These are phyloP conservation scores for Tetragnatha montana DNA, from an alignment of 2,888 invertebrate genomes.

Conservation along the genomic window DNA sequence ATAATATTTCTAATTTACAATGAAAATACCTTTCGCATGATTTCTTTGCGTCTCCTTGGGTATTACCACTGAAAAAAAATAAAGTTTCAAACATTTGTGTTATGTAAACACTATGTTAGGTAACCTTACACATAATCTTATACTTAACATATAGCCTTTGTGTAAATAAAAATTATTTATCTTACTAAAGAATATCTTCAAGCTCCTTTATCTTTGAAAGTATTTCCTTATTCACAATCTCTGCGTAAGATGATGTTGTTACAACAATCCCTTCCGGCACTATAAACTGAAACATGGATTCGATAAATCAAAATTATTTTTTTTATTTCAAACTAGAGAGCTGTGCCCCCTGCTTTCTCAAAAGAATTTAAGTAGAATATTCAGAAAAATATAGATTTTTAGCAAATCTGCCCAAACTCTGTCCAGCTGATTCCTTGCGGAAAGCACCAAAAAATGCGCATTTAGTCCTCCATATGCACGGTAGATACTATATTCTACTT, in stretches of 20 bases:
- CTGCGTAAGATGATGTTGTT: slow-evolving; percentile 40
- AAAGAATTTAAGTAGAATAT: too few species aligned
- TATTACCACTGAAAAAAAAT: slow-evolving; percentile 34
- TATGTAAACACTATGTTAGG: too few species aligned
- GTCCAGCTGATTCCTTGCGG: too few species aligned
- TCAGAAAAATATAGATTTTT: too few species aligned
- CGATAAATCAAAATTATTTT: too few species aligned
- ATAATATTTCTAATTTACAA: not conserved
- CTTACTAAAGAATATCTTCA: slow-evolving; percentile 51
- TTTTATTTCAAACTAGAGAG: too few species aligned
- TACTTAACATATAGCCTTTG: not conserved
- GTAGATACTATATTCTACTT: too few species aligned
- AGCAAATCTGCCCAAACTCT: too few species aligned
- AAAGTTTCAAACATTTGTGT: not conserved
- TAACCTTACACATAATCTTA: too few species aligned
- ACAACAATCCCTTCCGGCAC: slow-evolving; percentile 57
- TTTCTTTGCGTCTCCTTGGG: slow-evolving; percentile 34
- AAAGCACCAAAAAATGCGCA: too few species aligned
- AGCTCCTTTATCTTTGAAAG: slow-evolving; percentile 22
- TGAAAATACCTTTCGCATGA: slow-evolving; percentile 36
- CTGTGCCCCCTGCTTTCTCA: too few species aligned
- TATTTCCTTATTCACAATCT: slow-evolving; percentile 28
- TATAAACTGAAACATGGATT: slow-evolving; percentile 35
- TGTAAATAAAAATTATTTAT: not conserved
- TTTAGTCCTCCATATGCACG: too few species aligned